These are phyloP conservation scores for Neotoma lepida DNA, from an alignment of 2,113 vertebrate genomes.

Conservation along the genomic window DNA sequence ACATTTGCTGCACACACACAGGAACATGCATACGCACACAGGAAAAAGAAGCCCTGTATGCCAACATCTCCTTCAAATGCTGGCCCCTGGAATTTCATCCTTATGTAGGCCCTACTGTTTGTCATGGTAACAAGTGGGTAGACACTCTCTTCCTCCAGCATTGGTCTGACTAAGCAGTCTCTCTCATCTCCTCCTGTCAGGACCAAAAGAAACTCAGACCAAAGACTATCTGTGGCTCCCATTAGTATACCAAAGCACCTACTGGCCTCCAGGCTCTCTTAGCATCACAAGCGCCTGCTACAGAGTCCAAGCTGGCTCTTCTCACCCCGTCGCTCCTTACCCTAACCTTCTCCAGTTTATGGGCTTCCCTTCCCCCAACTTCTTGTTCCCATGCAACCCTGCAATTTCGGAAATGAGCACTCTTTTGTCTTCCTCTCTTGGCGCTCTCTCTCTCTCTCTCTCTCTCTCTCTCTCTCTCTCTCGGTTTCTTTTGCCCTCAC, in stretches of 20 bases:
- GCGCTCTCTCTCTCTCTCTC: too few relatives aligned
- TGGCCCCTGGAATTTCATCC: not conserved
- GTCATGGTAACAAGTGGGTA: fast-evolving
- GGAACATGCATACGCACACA: not conserved
- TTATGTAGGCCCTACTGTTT: fast-evolving
- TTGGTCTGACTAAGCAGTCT: fast-evolving
- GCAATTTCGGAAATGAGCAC: not conserved
- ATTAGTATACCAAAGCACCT: not conserved
- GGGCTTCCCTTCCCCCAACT: not conserved
- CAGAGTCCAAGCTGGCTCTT: too few relatives aligned
- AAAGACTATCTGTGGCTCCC: not conserved
- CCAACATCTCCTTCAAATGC: not conserved
- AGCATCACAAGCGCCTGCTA: not conserved
- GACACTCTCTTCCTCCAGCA: not conserved
- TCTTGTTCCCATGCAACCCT: not conserved
- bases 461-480: too few relatives aligned
- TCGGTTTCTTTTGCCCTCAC: too few relatives aligned
- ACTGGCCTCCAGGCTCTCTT: not conserved
- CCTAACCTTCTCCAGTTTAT: not conserved
- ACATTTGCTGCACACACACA: not conserved
- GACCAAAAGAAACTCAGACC: not conserved
- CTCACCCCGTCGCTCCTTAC: not conserved
- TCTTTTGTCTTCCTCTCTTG: not conserved
- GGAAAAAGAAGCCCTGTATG: not conserved
- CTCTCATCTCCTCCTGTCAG: not conserved